Evolutionary conservation across 2,113 vertebrate species (phyloP).

Genomic region (Promerops cafer): DNA sequence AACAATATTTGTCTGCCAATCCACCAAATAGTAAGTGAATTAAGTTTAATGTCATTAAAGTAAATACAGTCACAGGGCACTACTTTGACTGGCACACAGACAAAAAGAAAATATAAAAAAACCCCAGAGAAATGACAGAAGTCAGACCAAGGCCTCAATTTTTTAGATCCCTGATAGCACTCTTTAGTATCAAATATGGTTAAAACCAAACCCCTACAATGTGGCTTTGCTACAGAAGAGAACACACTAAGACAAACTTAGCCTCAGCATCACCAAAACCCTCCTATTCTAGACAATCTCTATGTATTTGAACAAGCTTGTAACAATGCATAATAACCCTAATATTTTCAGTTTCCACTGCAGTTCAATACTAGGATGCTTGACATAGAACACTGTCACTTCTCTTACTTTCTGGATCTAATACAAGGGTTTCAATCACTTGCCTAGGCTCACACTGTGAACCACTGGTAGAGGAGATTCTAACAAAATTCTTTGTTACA

Average conservation of each 20-base stretch:
- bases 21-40: neutral
- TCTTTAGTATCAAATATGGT: neutral
- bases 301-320: neutral
- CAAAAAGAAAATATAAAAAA: neutral
- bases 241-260: neutral
- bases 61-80: neutral
- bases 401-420: neutral
- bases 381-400: neutral
- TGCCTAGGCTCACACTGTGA: neutral
- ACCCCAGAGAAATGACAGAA: neutral
- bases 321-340: neutral
- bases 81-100: neutral
- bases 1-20: neutral
- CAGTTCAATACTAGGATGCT: neutral
- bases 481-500: neutral
- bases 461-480: neutral
- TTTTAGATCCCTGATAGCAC: neutral
- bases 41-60: neutral
- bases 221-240: neutral
- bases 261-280: neutral
- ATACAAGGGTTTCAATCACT: neutral
- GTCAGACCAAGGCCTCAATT: neutral
- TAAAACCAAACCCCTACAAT: neutral
- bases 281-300: neutral
- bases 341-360: neutral